Evolutionary conservation across 2,888 invertebrate species (phyloP), one percentile per base, ranked within the genome.

Genomic region (Automeris io): DNA sequence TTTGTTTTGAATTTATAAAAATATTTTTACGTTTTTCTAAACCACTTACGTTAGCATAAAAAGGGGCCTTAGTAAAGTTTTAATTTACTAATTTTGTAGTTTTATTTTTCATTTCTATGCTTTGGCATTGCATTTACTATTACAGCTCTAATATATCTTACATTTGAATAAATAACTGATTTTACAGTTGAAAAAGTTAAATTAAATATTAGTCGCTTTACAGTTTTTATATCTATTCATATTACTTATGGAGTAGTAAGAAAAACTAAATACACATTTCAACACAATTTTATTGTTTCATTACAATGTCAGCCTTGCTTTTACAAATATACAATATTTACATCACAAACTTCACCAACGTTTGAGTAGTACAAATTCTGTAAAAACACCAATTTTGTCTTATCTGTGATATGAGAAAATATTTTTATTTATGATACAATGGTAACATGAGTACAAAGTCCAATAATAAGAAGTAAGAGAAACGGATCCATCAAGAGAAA

Each of bases 201-300:
- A n/a, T n/a, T n/a, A n/a, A n/a, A n/a, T n/a, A n/a, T n/a, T n/a
- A n/a, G n/a, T n/a, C n/a, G n/a, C n/a, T n/a, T n/a, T n/a, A n/a
- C n/a, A n/a, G n/a, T n/a, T n/a, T n/a, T n/a, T n/a, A n/a, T n/a
- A n/a, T n/a, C n/a, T n/a, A n/a, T n/a, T n/a, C n/a, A n/a, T n/a
- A n/a, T n/a, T n/a, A n/a, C 18, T 8, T 2, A 8, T 7, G 19
- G 9, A 25, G 7, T 11, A 1, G 7, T 46, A 47, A 47, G 51
- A 52, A 49, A 54, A 38, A 52, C 51, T 48, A 47, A 32, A 1
- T 37, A 49, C 45, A 65, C 57, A 55, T 66, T 76, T 81, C 74
- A 76, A 83, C 85, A 83, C 82, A 82, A 81, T 83, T 86, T 85
- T 83, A 85, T 83, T 86, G 81, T 86, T 76, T 81, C 74, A 81